Conservation (phyloP, 1,140 invertebrate species). For the Acyrthosiphon pisum region DNA sequence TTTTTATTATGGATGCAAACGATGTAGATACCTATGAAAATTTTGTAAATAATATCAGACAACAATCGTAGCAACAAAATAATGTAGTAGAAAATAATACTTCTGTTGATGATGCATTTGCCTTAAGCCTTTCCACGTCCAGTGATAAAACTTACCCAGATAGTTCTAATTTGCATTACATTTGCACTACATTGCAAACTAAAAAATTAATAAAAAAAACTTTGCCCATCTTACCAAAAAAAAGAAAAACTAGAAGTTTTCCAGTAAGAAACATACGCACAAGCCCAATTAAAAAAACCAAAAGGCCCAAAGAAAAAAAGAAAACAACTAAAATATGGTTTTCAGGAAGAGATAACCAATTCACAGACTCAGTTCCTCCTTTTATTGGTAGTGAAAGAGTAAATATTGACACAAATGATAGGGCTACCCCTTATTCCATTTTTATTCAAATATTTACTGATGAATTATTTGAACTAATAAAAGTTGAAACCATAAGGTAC, state of each 20-base stretch:
- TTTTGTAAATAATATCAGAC: conserved; percentile 16
- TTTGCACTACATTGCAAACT: not conserved
- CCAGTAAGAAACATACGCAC: not conserved
- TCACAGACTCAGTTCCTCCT: not conserved
- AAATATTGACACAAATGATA: not conserved
- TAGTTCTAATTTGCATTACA: not conserved
- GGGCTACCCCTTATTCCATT: not conserved
- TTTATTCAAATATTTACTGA: conserved; percentile 44
- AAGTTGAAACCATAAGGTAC: not conserved
- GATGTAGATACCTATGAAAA: conserved; percentile 2
- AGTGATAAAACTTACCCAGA: not conserved
- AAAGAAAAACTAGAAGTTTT: not conserved
- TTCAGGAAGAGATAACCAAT: not conserved
- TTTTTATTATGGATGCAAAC: not conserved
- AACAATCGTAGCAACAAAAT: not conserved
- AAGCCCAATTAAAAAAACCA: not conserved
- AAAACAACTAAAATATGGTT: not conserved
- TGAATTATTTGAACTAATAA: conserved; percentile 26
- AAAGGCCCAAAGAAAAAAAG: not conserved
- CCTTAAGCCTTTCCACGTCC: not conserved
- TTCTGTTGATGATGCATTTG: not conserved
- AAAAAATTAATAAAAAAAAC: not conserved
- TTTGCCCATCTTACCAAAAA: not conserved
- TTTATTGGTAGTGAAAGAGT: not conserved
- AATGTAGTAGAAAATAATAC: not conserved